Conservation (phyloP, 1,140 invertebrate genomes). For the Eumaeus atala region DNA sequence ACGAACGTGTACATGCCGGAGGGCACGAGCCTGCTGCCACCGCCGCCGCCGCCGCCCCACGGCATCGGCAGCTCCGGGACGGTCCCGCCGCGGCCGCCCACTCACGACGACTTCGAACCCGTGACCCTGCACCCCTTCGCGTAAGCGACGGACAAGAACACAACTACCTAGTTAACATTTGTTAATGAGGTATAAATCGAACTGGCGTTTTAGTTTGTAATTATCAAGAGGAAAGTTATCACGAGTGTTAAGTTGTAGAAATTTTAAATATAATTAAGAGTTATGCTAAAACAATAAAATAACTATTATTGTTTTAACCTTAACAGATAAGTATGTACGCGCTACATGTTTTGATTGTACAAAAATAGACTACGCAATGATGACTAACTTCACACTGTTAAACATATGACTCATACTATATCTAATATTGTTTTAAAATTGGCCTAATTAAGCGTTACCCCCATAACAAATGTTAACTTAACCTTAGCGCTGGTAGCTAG, state of each 20-base stretch:
- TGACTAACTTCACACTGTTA: not conserved
- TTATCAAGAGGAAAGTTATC: too few species aligned
- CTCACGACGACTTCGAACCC: slow-evolving; percentile 73
- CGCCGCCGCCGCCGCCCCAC: slow-evolving; percentile 72
- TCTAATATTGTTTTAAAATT: not conserved
- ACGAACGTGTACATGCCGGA: slow-evolving; percentile 75
- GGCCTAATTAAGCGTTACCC: not conserved
- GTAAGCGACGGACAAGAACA: slow-evolving; percentile 35
- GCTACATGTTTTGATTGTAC: too few species aligned
- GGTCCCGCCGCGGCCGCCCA: slow-evolving; percentile 54
- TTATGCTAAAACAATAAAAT: too few species aligned
- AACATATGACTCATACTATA: not conserved
- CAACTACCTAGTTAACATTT: slow-evolving; percentile 10
- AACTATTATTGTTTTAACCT: too few species aligned
- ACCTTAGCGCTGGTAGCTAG: slow-evolving; percentile 24
- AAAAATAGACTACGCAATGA: too few species aligned
- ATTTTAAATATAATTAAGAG: too few species aligned
- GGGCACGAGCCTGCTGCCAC: slow-evolving; percentile 73
- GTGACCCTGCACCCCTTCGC: slow-evolving; percentile 69
- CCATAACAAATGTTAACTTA: slow-evolving; percentile 4
- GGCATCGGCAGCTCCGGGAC: slow-evolving; percentile 34
- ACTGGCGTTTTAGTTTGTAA: too few species aligned
- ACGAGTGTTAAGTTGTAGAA: too few species aligned
- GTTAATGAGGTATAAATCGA: too few species aligned
- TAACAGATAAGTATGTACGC: too few species aligned